A percentile compares a stretch with the other conserved stretches of the same genome.
Evolutionary conservation across 2,113 vertebrate genomes (phyloP).

Genomic region (Urocitellus parryii): DNA sequence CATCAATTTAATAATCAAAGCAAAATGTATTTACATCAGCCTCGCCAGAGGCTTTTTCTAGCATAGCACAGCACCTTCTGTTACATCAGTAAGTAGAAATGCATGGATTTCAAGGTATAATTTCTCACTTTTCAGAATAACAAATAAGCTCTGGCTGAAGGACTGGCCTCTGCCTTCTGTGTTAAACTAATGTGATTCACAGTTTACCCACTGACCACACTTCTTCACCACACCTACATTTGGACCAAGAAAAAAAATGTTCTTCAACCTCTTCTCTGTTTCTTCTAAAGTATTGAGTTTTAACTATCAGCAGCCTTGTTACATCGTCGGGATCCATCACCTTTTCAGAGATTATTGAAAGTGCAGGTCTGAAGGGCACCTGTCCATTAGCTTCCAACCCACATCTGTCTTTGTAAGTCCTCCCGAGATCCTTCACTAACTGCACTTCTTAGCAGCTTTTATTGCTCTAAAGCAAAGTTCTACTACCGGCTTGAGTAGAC

Average conservation of each 20-base stretch:
- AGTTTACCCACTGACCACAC: not conserved
- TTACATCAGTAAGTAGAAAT: not conserved
- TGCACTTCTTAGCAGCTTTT: not conserved
- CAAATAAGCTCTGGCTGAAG: not conserved
- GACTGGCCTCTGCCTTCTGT: slow-evolving; percentile 71
- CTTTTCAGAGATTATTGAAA: slow-evolving; percentile 75
- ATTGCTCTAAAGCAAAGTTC: slow-evolving; percentile 41
- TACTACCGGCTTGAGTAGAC: slow-evolving; percentile 43
- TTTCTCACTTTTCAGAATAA: not conserved
- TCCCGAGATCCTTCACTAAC: not conserved
- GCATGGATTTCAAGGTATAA: not conserved
- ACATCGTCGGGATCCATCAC: slow-evolving; percentile 78
- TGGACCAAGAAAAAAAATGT: slow-evolving; percentile 71
- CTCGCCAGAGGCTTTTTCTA: not conserved
- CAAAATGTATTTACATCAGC: not conserved
- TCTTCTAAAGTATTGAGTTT: slow-evolving; percentile 70
- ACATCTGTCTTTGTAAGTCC: slow-evolving; percentile 65
- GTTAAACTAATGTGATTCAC: slow-evolving; percentile 66
- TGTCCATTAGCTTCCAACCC: slow-evolving; percentile 68
- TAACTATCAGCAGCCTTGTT: slow-evolving; percentile 78
- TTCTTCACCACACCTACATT: slow-evolving; percentile 60
- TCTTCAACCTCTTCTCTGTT: slow-evolving; percentile 70
- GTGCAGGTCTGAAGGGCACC: slow-evolving; percentile 73
- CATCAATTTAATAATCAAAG: not conserved
- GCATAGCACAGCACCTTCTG: not conserved